These are phyloP conservation scores for Semicossyphus pulcher DNA, from an alignment of 2,113 vertebrate genomes.

Conservation along the genomic window DNA sequence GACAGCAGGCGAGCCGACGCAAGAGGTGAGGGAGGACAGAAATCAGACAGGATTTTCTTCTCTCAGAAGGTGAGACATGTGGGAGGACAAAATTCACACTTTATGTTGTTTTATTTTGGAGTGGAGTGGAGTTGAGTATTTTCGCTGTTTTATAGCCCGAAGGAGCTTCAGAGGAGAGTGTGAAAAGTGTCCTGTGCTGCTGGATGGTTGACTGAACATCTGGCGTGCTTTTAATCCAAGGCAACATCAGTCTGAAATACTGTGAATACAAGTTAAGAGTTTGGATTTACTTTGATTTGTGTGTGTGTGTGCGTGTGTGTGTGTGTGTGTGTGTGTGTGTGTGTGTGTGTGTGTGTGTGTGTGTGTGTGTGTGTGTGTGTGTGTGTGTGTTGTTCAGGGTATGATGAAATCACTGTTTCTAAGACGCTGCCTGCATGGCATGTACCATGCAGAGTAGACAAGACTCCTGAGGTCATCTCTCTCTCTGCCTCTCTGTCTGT, in stretches of 20 bases:
- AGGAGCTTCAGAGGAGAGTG: constrained; percentile 20
- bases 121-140: too few species aligned
- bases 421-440: constrained; percentile 8
- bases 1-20: constrained; percentile 38
- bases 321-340: too few species aligned
- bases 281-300: neutral
- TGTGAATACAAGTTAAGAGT: neutral
- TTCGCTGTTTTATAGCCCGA: neutral
- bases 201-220: constrained; percentile 51
- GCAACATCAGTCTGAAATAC: constrained; percentile 12
- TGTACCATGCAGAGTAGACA: neutral
- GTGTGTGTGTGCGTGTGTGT: too few species aligned
- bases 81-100: neutral
- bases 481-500: neutral
- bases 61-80: constrained; percentile 7
- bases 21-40: constrained; percentile 18
- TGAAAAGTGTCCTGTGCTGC: constrained; percentile 8
- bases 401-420: constrained; percentile 51
- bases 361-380: neutral
- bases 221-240: constrained; percentile 24
- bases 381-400: neutral
- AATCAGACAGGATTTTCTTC: neutral
- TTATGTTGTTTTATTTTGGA: neutral
- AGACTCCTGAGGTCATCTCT: neutral
- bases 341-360: too few species aligned